Conservation (phyloP, 2,797 vertebrate species). For the Danio aesculapii region DNA sequence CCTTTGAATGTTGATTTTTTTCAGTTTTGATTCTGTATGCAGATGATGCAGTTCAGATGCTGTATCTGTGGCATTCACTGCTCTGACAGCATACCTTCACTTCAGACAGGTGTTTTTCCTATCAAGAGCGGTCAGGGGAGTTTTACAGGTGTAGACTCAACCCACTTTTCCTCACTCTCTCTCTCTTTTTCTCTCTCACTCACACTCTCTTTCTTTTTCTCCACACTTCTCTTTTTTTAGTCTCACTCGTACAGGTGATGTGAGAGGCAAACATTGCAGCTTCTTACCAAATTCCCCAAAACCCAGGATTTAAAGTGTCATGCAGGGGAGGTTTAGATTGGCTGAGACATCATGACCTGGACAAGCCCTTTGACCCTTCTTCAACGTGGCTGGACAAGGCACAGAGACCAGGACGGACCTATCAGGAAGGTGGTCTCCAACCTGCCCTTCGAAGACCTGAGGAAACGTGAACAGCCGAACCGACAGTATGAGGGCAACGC, state of each 20-base stretch:
- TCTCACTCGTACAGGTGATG: constrained; percentile 43
- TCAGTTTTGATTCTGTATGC: neutral
- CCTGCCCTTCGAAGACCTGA: constrained; percentile 79
- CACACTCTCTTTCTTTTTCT: constrained; percentile 4
- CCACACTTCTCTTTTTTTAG: neutral
- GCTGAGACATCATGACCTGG: constrained; percentile 69
- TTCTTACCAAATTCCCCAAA: constrained; percentile 2
- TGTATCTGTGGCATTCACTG: constrained; percentile 20
- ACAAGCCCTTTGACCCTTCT: constrained; percentile 67
- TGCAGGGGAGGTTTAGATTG: constrained; percentile 7
- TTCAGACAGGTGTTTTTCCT: constrained; percentile 35
- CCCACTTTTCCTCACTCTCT: constrained; percentile 5
- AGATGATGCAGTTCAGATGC: too few relatives aligned
- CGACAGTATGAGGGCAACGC: constrained; percentile 80
- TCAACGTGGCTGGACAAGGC: constrained; percentile 68
- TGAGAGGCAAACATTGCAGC: neutral
- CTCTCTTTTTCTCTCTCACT: neutral
- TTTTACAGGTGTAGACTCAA: constrained; percentile 51
- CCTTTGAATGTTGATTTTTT: constrained; percentile 18
- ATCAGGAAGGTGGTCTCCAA: constrained; percentile 84
- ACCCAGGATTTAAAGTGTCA: constrained; percentile 11
- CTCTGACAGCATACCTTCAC: constrained; percentile 52
- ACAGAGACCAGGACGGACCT: constrained; percentile 78
- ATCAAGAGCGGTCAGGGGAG: constrained; percentile 46
- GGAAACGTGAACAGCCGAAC: constrained; percentile 85